These are phyloP conservation scores for Orchesella cincta DNA, from an alignment of 1,140 invertebrate species.

Conservation along the genomic window DNA sequence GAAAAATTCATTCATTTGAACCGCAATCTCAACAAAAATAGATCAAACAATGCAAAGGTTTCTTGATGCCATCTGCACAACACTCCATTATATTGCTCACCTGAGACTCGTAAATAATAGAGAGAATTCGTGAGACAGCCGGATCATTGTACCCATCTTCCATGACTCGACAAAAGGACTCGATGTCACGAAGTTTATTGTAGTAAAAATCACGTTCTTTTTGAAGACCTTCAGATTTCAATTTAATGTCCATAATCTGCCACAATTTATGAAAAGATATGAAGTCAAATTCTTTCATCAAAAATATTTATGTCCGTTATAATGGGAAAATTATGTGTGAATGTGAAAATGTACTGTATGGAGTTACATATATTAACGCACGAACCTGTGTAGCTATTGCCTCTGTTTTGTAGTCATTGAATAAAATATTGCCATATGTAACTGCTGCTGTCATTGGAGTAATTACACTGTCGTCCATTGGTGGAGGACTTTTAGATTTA, in stretches of 20 bases:
- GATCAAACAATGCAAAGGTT: neutral
- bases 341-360: neutral
- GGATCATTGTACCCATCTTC: slow-evolving; percentile 63
- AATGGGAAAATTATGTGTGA: no score
- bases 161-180: slow-evolving; percentile 95
- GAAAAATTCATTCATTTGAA: neutral
- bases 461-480: neutral
- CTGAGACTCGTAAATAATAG: slow-evolving; percentile 21
- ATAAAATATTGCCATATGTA: neutral
- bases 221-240: slow-evolving; percentile 89
- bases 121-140: neutral
- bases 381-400: slow-evolving; percentile 14
- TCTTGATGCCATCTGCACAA: neutral
- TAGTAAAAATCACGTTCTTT: slow-evolving; percentile 99
- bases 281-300: neutral
- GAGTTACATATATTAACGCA: neutral
- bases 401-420: slow-evolving; percentile 20
- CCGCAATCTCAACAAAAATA: neutral
- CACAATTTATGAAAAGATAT: slow-evolving; percentile 42
- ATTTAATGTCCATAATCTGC: slow-evolving; percentile 80
- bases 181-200: slow-evolving; percentile 95
- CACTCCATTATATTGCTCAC: no score
- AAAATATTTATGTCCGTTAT: neutral
- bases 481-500: neutral
- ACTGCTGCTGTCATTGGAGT: neutral